Base-by-base conservation (phyloP, 2,888 invertebrate species). In the Eucriotettix oculatus region DNA sequence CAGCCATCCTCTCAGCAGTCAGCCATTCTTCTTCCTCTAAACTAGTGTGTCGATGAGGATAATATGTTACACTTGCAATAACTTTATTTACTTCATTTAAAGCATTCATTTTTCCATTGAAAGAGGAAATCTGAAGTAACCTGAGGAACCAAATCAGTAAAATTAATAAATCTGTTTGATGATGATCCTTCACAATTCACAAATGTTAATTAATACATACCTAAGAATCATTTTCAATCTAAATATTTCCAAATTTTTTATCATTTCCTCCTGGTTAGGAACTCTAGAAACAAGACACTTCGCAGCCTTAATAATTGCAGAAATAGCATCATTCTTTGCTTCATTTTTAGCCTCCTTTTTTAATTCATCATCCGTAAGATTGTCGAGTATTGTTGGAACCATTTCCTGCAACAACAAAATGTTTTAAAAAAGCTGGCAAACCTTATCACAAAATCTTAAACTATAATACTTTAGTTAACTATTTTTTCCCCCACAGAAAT, bases 41-140 rank as follows among this genome's bases (percentile, higher is more conserved):
- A 62, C 81, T 76, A 62, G 82, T 80, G 70, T 83, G 84, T 58
- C 84, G 77, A 72, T 84, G 91, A 10, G 91, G 87, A 75, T 91
- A 93, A 72, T 91, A 93, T 60, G 89, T 86, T 62, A 95, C 92
- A 68, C 89, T 87, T 62, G 90, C 87, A 66, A 93, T 89, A 57
- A 97, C 90, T 79, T 97, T 96, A 76, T 97, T 97, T 61, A 98
- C 93, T 80, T 98, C 97, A 74, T 97, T 96, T 65, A 98, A 78
- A 29, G 97, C 97, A 70, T 96, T 96, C 97, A 98, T 98, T 80
- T 97, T 97, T 48, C 97, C 96, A 76, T 96, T 97, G 73, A 97
- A 98, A 59, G 96, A 96, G 40, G 96, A 95, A 73, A 96, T 94
- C 80, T 95, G 93, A 66, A 97, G 76, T 69, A 93, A 84, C 71